A percentile compares a stretch with the other conserved stretches of the same genome.
Evolutionary conservation across 2,113 vertebrate species (phyloP).

Genomic region (Dicentrarchus labrax): DNA sequence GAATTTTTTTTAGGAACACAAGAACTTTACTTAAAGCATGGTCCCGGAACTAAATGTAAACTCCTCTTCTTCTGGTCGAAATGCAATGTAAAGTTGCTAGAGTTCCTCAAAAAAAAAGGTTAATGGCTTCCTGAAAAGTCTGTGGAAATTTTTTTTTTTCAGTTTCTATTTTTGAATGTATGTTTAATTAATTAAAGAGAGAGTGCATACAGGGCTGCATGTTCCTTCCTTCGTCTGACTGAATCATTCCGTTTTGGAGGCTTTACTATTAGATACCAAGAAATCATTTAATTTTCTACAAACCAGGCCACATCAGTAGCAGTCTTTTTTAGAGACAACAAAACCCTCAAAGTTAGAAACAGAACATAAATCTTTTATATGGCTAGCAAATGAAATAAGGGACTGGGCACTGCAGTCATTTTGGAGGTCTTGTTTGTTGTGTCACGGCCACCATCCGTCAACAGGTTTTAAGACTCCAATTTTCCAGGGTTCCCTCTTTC

Average conservation of each 20-base stretch:
- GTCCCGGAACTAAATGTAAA: no score
- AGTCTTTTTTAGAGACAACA: background rate
- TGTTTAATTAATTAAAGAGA: no score
- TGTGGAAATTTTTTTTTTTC: no score
- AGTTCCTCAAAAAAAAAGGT: no score
- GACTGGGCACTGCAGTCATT: background rate
- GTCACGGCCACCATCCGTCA: conserved; percentile 33
- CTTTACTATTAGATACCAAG: background rate
- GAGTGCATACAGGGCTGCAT: no score
- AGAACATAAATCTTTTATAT: conserved; percentile 21
- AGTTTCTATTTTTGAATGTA: no score
- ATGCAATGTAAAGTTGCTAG: no score
- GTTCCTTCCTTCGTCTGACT: no score
- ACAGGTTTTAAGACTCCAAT: conserved; percentile 27
- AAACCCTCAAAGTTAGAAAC: background rate
- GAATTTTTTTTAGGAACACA: no score
- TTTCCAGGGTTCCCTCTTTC: conserved; percentile 42
- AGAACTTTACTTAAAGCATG: no score
- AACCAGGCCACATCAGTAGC: background rate
- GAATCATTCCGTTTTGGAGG: background rate
- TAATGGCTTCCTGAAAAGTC: no score
- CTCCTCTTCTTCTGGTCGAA: no score
- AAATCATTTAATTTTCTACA: background rate
- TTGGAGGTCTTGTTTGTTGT: conserved; percentile 10
- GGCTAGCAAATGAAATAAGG: background rate